Conservation (phyloP, 2,113 vertebrate species). For the Raja brachyura region DNA sequence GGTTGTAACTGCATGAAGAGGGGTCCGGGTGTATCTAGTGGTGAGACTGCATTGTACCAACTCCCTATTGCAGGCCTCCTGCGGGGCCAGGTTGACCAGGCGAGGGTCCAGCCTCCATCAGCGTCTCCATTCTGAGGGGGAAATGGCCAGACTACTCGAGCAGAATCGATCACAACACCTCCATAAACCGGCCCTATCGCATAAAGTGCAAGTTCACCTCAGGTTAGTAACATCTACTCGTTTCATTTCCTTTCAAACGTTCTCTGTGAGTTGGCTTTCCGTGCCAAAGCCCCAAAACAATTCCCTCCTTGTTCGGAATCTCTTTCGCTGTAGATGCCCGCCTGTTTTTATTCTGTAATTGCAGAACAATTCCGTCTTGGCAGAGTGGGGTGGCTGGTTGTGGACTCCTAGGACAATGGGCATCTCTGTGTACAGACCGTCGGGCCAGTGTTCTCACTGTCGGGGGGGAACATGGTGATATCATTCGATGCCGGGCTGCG, state of each 20-base stretch:
- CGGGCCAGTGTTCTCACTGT: background rate
- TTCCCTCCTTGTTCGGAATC: background rate
- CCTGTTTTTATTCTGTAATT: slow-evolving; percentile 11
- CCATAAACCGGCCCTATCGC: background rate
- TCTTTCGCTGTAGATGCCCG: background rate
- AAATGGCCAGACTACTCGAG: background rate
- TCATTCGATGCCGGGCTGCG: background rate
- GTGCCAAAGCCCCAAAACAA: background rate
- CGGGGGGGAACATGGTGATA: background rate
- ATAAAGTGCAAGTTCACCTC: background rate
- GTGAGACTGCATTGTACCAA: background rate
- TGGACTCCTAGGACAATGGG: background rate
- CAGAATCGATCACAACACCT: background rate
- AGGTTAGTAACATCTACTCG: background rate
- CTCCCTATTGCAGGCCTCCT: background rate
- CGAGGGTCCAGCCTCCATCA: background rate
- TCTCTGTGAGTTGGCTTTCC: background rate
- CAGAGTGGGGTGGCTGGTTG: background rate
- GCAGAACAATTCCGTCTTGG: background rate
- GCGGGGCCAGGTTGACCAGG: background rate
- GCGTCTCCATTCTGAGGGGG: no score
- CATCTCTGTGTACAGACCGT: background rate
- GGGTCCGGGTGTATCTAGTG: no score
- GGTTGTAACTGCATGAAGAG: no score
- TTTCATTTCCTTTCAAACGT: background rate